Conservation (phyloP, 2,888 invertebrate genomes). For the Ethmia dodecea region DNA sequence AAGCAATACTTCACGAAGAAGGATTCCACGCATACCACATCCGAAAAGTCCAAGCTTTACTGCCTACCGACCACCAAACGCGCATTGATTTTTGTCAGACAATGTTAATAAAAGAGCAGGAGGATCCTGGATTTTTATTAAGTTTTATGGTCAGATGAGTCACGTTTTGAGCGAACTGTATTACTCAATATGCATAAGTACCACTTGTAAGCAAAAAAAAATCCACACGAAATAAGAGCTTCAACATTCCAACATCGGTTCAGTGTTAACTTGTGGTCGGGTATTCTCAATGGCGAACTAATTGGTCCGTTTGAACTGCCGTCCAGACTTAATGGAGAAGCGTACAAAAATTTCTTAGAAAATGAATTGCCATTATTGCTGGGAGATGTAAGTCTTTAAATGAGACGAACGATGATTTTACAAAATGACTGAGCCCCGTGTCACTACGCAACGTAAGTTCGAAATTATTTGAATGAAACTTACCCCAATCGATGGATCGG, state of each 20-base stretch:
- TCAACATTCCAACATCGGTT: not conserved
- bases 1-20: slow-evolving; percentile 7
- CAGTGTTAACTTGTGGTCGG: not conserved
- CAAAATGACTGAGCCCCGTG: too few species aligned
- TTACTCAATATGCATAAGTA: slow-evolving; percentile 7
- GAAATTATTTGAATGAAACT: too few species aligned
- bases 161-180: slow-evolving; percentile 1
- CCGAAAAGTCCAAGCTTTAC: slow-evolving; percentile 7
- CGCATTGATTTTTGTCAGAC: slow-evolving; percentile 1
- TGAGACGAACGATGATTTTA: too few species aligned
- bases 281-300: not conserved
- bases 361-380: too few species aligned
- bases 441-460: too few species aligned
- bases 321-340: not conserved
- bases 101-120: not conserved
- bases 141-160: not conserved
- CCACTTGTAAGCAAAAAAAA: not conserved
- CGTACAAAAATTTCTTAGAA: too few species aligned
- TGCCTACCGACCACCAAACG: slow-evolving; percentile 3
- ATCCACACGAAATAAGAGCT: too few species aligned
- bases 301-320: not conserved
- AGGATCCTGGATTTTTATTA: slow-evolving; percentile 1
- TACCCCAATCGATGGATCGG: too few species aligned
- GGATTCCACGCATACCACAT: slow-evolving; percentile 8
- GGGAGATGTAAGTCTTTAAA: too few species aligned